phyloP scores from a whole-genome alignment of 2,113 vertebrate species.

The Passer montanus region DNA sequence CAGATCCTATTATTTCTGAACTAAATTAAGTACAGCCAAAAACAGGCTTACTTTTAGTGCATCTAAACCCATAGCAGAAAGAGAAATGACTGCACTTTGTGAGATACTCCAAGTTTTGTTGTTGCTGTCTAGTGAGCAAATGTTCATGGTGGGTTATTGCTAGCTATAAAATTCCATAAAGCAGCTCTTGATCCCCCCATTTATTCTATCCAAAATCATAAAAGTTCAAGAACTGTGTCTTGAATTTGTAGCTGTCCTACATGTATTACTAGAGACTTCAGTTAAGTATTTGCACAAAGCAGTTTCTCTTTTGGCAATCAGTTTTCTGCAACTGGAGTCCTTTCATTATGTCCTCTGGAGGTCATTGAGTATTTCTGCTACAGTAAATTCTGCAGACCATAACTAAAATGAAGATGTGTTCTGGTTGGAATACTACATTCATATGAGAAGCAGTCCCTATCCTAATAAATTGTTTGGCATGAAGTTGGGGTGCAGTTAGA shows the following conservation, averaged over 20 bases:
- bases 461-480: not conserved
- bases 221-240: not conserved
- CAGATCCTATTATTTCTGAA: slow-evolving; percentile 40
- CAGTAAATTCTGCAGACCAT: not conserved
- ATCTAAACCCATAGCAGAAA: not conserved
- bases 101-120: not conserved
- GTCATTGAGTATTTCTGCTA: not conserved
- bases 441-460: not conserved
- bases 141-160: not conserved
- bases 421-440: not conserved
- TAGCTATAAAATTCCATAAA: not conserved
- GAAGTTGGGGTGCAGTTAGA: not conserved
- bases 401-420: not conserved
- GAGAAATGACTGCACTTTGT: not conserved
- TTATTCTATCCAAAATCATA: not conserved
- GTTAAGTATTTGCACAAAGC: not conserved
- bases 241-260: not conserved
- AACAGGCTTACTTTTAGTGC: not conserved
- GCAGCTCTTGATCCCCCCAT: not conserved
- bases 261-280: not conserved
- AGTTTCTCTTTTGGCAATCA: not conserved
- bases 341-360: not conserved
- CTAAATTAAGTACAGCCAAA: slow-evolving; percentile 38
- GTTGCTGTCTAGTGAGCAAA: not conserved
- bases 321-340: not conserved